These are phyloP conservation scores for Silurus asotus DNA, from an alignment of 2,113 vertebrate species.

Conservation along the genomic window DNA sequence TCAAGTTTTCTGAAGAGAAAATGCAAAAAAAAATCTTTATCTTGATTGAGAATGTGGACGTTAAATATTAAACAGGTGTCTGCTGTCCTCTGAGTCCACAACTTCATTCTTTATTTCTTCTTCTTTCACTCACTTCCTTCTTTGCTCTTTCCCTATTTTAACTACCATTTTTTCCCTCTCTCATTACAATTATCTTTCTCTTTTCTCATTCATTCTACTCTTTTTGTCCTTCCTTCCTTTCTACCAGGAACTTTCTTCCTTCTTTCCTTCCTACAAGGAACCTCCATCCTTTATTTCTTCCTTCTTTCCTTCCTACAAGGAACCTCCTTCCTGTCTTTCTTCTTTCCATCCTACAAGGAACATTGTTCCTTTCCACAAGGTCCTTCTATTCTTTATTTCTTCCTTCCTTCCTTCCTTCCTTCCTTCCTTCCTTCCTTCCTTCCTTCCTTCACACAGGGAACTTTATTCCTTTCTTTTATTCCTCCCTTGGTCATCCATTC, in stretches of 20 bases:
- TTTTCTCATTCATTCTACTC: not conserved
- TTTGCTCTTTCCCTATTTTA: not conserved
- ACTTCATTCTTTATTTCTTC: not conserved
- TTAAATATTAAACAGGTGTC: not conserved
- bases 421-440: not conserved
- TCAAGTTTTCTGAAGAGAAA: not conserved
- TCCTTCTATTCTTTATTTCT: not conserved
- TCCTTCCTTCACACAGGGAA: not conserved
- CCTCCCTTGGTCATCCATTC: not conserved
- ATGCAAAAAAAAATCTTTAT: not conserved
- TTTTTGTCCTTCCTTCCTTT: not conserved
- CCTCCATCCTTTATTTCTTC: not conserved
- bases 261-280: not conserved
- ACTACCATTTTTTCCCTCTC: not conserved
- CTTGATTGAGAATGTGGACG: not conserved
- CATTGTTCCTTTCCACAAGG: not conserved
- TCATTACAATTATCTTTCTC: not conserved
- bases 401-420: not conserved
- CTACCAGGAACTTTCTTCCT: not conserved
- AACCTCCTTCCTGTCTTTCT: not conserved
- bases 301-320: not conserved
- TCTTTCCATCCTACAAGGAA: not conserved
- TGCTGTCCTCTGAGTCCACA: not conserved
- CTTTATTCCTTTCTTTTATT: constrained; percentile 4
- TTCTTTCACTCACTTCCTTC: not conserved